Evolutionary conservation across 2,888 invertebrate genomes (phyloP).

Genomic region (Bibio marci): DNA sequence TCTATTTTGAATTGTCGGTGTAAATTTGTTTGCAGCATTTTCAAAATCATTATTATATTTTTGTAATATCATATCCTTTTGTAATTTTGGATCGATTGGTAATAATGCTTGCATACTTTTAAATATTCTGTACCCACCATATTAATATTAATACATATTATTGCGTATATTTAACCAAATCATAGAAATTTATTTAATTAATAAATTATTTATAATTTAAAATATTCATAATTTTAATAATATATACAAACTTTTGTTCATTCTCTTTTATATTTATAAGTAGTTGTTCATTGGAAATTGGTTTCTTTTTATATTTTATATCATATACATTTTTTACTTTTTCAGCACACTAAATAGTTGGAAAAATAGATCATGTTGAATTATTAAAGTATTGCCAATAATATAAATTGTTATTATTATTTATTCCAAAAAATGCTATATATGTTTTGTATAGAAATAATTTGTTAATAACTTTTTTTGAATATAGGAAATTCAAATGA

Average conservation of each 20-base stretch:
- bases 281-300: slow-evolving; percentile 16
- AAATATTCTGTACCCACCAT: slow-evolving; percentile 17
- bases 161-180: too few species aligned
- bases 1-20: slow-evolving; percentile 19
- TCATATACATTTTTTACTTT: background rate
- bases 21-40: slow-evolving; percentile 16
- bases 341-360: too few species aligned
- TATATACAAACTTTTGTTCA: slow-evolving; percentile 7
- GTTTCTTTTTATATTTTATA: slow-evolving; percentile 3
- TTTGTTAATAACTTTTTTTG: too few species aligned
- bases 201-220: background rate
- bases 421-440: too few species aligned
- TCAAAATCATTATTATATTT: slow-evolving; percentile 14
- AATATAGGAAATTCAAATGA: too few species aligned
- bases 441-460: too few species aligned
- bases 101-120: slow-evolving; percentile 21
- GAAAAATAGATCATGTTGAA: too few species aligned
- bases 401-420: too few species aligned
- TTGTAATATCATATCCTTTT: slow-evolving; percentile 17
- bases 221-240: background rate
- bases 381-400: too few species aligned
- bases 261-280: slow-evolving; percentile 17
- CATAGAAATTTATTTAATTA: too few species aligned
- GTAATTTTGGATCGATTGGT: slow-evolving; percentile 24
- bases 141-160: too few species aligned